These are phyloP conservation scores for Cynoglossus semilaevis DNA, from an alignment of 2,113 vertebrate species.

Conservation along the genomic window DNA sequence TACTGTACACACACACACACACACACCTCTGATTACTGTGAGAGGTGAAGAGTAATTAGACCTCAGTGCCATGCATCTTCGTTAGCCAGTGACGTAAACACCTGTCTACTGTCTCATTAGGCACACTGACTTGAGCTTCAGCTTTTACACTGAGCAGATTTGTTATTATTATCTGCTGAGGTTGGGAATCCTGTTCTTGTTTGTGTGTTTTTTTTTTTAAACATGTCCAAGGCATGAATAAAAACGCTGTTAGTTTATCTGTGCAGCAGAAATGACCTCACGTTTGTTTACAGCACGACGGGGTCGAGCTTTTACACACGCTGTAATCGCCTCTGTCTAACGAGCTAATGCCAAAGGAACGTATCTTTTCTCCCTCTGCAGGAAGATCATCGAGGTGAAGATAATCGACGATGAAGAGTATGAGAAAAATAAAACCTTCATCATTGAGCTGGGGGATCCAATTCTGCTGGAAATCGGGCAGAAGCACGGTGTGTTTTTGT, in stretches of 20 bases:
- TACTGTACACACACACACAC: too few relatives aligned
- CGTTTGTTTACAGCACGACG: background rate
- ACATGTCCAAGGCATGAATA: background rate
- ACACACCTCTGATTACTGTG: too few relatives aligned
- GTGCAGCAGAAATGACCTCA: constrained; percentile 7
- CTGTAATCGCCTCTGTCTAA: too few relatives aligned
- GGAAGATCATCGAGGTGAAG: constrained; percentile 79
- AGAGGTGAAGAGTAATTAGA: too few relatives aligned
- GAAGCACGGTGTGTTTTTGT: constrained; percentile 62
- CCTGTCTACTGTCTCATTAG: background rate
- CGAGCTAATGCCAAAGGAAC: too few relatives aligned
- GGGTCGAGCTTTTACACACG: too few relatives aligned
- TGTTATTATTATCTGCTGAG: constrained; percentile 1
- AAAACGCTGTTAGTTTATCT: background rate
- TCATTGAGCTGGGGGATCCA: constrained; percentile 77
- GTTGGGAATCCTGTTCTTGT: background rate
- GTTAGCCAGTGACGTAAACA: constrained; percentile 15
- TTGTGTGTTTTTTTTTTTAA: background rate
- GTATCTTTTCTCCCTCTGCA: constrained; percentile 40
- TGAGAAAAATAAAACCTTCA: constrained; percentile 78
- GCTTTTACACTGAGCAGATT: background rate
- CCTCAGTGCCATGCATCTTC: constrained; percentile 13
- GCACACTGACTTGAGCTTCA: background rate
- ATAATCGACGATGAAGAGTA: constrained; percentile 80
- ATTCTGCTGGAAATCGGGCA: constrained; percentile 78